Conservation (phyloP, 2,113 vertebrate species). For the Burhinus oedicnemus region DNA sequence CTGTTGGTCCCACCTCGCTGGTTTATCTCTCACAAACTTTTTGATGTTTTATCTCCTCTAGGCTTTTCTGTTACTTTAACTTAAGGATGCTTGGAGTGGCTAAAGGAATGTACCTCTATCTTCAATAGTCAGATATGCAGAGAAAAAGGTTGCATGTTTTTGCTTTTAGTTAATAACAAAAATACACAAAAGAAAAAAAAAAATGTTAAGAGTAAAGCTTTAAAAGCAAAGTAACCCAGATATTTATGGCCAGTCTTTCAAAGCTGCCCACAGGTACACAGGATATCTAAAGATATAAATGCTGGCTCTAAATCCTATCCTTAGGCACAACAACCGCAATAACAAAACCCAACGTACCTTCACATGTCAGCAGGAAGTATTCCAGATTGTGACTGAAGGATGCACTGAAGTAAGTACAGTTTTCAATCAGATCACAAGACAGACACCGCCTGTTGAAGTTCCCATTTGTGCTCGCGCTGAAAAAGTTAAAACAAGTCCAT, state of each 20-base stretch:
- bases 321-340: background rate
- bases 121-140: background rate
- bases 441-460: slow-evolving; percentile 92
- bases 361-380: slow-evolving; percentile 89
- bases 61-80: background rate
- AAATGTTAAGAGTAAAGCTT: background rate
- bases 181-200: background rate
- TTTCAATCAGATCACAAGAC: slow-evolving; percentile 87
- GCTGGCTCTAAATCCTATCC: background rate
- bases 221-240: background rate
- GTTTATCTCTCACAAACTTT: background rate
- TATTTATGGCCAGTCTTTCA: background rate
- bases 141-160: background rate
- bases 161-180: background rate
- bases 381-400: slow-evolving; percentile 87
- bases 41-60: background rate
- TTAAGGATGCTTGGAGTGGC: background rate
- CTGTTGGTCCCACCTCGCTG: background rate
- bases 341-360: slow-evolving; percentile 80
- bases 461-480: slow-evolving; percentile 89
- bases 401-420: slow-evolving; percentile 88
- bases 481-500: slow-evolving; percentile 22
- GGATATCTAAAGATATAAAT: background rate
- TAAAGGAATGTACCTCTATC: background rate
- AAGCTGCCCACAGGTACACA: background rate